phyloP scores from a whole-genome alignment of 1,140 invertebrate genomes.

The Carposina sasakii region DNA sequence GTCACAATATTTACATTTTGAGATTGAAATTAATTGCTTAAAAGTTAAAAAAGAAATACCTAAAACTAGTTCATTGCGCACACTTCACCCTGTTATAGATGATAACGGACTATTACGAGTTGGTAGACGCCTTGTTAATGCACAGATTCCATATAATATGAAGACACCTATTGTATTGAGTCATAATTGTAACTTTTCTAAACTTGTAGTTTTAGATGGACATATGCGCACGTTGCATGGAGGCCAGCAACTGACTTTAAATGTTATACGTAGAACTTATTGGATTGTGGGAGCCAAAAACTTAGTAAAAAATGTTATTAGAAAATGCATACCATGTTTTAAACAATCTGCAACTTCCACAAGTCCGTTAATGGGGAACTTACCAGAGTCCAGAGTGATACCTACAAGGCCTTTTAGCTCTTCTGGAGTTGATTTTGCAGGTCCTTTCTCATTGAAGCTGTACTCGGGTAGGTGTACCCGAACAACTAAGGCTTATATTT shows the following conservation, averaged over 20 bases:
- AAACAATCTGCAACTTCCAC: background rate
- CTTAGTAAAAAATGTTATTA: conserved; percentile 2
- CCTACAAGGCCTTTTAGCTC: background rate
- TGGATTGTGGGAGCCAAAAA: conserved; percentile 10
- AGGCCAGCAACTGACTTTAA: background rate
- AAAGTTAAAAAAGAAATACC: no score
- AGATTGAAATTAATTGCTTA: no score
- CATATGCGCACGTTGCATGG: conserved; percentile 6
- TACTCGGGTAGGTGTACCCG: background rate
- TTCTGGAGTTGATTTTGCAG: conserved; percentile 7
- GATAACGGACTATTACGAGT: no score
- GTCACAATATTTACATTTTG: no score
- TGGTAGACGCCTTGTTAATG: no score
- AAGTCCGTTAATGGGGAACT: conserved; percentile 15
- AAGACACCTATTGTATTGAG: conserved; percentile 5
- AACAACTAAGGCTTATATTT: background rate
- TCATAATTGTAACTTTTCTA: conserved; percentile 1
- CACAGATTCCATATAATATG: background rate
- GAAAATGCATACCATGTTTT: conserved; percentile 15
- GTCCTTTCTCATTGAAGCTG: background rate
- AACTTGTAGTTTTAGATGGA: conserved; percentile 15
- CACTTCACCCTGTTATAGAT: no score
- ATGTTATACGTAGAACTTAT: conserved; percentile 3
- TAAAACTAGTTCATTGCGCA: no score
- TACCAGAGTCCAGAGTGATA: conserved; percentile 8